Conservation (phyloP, 2,113 vertebrate species). For the Pedetes capensis region DNA sequence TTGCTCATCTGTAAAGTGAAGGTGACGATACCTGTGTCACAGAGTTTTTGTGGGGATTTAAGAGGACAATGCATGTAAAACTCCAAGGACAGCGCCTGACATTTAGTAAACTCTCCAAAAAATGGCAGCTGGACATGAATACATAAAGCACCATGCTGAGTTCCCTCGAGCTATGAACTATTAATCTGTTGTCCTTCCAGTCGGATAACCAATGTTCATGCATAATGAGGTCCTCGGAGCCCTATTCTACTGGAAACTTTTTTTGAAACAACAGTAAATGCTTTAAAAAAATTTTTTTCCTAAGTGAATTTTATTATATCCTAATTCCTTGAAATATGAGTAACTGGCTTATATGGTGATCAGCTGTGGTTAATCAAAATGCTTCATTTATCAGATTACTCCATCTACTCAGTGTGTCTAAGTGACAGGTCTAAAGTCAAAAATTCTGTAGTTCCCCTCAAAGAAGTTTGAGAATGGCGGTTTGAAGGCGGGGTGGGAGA, state of each 20-base stretch:
- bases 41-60: background rate
- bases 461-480: background rate
- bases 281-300: background rate
- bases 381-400: background rate
- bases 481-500: background rate
- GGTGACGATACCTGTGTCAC: background rate
- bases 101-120: background rate
- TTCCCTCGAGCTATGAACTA: background rate
- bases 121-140: background rate
- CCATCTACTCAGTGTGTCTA: background rate
- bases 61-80: background rate
- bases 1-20: background rate
- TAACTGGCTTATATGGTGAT: background rate
- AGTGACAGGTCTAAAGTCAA: background rate
- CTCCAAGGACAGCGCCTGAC: background rate
- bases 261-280: background rate
- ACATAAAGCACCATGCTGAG: background rate
- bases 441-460: background rate
- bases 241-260: background rate
- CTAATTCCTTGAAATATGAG: background rate
- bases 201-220: background rate
- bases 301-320: background rate
- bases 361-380: background rate
- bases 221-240: background rate
- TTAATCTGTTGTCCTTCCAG: background rate